Evolutionary conservation across 2,888 invertebrate genomes (phyloP).

Genomic region (Agonopterix alstromeriana): DNA sequence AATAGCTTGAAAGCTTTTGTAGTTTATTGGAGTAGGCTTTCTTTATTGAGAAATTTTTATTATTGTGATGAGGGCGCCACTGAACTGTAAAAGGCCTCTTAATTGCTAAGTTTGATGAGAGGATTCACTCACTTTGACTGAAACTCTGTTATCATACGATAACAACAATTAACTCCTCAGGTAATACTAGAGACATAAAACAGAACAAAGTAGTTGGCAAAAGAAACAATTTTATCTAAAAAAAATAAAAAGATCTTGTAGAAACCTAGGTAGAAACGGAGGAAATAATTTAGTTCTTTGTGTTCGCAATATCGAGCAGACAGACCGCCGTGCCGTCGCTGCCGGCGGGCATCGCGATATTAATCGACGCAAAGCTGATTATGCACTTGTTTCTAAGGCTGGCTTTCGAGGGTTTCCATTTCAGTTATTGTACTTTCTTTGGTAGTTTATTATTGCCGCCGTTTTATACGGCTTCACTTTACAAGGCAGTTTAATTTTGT

Average conservation of each 20-base stretch:
- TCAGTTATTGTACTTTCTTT: conserved; percentile 18
- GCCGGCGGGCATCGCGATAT: conserved; percentile 58
- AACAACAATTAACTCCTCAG: not conserved
- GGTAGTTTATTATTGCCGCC: conserved; percentile 1
- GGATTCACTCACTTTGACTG: too few relatives aligned
- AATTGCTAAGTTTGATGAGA: too few relatives aligned
- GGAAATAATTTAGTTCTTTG: conserved; percentile 72
- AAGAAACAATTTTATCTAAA: conserved; percentile 44
- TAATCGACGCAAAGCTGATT: conserved; percentile 73
- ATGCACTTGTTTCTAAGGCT: conserved; percentile 49
- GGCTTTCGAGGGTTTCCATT: conserved; percentile 45
- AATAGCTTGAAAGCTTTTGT: too few relatives aligned
- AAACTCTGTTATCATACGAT: too few relatives aligned
- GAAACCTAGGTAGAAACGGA: conserved; percentile 38
- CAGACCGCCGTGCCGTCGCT: conserved; percentile 28
- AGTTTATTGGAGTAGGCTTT: too few relatives aligned
- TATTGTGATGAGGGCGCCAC: too few relatives aligned
- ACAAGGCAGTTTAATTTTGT: too few relatives aligned
- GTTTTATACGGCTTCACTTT: conserved; percentile 1
- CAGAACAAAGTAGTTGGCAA: conserved; percentile 8
- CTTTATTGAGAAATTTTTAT: too few relatives aligned
- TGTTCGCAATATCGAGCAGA: conserved; percentile 59
- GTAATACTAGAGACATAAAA: too few relatives aligned
- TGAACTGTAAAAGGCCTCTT: too few relatives aligned
- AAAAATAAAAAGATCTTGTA: conserved; percentile 58